Base-by-base conservation (phyloP, 2,888 invertebrate genomes). In the Lamellibrachia satsuma region DNA sequence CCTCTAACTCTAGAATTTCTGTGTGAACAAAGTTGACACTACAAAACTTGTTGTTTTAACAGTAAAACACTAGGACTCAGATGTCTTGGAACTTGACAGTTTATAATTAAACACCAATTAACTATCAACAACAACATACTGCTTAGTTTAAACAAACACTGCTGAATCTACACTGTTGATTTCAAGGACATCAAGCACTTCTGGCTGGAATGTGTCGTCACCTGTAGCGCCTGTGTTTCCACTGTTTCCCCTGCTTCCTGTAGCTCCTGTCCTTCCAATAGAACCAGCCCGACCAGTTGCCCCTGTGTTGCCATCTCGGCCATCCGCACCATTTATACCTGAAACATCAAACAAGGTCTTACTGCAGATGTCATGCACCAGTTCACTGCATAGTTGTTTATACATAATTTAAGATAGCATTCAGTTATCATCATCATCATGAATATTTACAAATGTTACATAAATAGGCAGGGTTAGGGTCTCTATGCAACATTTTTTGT, bases 311-410 rank as follows among this genome's bases (percentile, higher is more conserved):
- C 91, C 91, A 22, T 51, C n/a, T 7, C 52, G 39, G 15, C 91
- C 91, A 91, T 9, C 57, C 11, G 52, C 2, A 52, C 91, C 91
- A 91, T 91, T 52, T 8, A 52, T 91, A 75, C 92, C 92, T 51
- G 57, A 39, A 52, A 51, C 11, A n/a, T 60, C 90, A 57, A 60
- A 39, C 39, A 39, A 57, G 51, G 39, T 75, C 15, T 27, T 90
- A 75, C 39, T 39, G 51, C 39, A n/a, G 15, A 22, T 90, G 75
- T 52, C 92, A 51, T 39, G 2, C 75, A 22, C 22, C 22, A 75
- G 2, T 15, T 22, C 22, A n/a, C 22, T 75, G 1, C 1, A n/a
- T 75, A n/a, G 15, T 75, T 75, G 22, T 75, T 60, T 8, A 3
- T 8, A 15, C 22, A 22, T 75, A 22, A 22, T 75, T 22, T 22